Evolutionary conservation across 2,888 invertebrate genomes (phyloP).

Genomic region (Troilus luridus): DNA sequence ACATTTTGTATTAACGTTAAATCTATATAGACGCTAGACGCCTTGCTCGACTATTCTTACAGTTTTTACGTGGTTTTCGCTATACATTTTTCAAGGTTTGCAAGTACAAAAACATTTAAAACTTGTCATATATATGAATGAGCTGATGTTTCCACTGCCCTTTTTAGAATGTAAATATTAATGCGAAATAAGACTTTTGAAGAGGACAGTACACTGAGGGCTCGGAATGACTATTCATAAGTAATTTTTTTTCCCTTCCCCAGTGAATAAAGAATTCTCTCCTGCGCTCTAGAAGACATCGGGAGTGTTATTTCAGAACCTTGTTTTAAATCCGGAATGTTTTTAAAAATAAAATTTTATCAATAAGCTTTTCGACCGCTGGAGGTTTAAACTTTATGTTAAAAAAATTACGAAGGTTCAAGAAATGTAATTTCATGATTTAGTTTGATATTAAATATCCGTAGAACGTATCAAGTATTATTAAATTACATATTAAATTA

Average conservation of each 20-base stretch:
- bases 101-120: background rate
- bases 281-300: too few species aligned
- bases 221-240: slow-evolving; percentile 19
- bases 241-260: background rate
- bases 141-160: background rate
- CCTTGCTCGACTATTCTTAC: background rate
- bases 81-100: background rate
- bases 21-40: too few species aligned
- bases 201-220: slow-evolving; percentile 1
- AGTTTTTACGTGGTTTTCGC: background rate
- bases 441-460: too few species aligned
- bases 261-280: background rate
- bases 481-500: too few species aligned
- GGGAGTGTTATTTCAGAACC: background rate
- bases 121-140: background rate
- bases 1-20: too few species aligned
- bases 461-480: too few species aligned
- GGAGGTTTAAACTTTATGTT: too few species aligned
- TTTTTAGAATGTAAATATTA: background rate
- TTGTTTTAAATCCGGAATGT: background rate
- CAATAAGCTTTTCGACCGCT: background rate
- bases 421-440: too few species aligned
- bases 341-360: background rate
- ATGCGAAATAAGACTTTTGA: background rate
- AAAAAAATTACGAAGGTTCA: too few species aligned